phyloP scores from a whole-genome alignment of 2,113 vertebrate species.

The Heterocephalus glaber region DNA sequence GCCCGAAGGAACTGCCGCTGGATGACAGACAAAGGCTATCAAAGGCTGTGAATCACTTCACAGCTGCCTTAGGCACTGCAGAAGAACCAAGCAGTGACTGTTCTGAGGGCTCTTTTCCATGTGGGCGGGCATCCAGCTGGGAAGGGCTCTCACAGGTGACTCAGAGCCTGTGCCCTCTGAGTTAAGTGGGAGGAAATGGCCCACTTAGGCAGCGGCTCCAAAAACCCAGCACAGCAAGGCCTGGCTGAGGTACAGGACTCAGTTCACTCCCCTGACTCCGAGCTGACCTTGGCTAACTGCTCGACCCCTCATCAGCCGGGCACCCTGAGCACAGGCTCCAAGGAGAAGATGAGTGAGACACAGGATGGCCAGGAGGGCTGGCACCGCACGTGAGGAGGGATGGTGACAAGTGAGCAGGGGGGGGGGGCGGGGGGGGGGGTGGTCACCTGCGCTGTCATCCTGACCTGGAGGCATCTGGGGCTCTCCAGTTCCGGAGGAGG shows the following conservation, averaged over 20 bases:
- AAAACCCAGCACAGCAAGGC: not conserved
- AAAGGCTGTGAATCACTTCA: not conserved
- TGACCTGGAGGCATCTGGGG: not conserved
- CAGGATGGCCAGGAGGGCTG: no score
- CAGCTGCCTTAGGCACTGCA: not conserved
- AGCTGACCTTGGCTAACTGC: not conserved
- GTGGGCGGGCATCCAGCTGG: not conserved
- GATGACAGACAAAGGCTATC: constrained; percentile 48
- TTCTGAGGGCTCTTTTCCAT: not conserved
- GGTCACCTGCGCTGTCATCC: not conserved
- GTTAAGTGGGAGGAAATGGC: not conserved
- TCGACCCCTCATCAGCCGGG: not conserved
- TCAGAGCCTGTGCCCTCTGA: not conserved
- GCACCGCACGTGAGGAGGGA: not conserved
- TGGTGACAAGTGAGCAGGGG: no score
- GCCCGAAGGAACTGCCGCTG: constrained; percentile 34
- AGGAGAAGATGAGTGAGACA: not conserved
- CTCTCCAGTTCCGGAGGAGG: not conserved
- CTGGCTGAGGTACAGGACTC: not conserved
- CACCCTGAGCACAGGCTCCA: not conserved
- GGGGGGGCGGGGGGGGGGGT: not conserved
- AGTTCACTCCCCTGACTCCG: not conserved
- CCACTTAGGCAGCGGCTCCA: not conserved
- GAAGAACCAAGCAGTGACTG: not conserved
- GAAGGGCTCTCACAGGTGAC: not conserved